Evolutionary conservation across 2,888 invertebrate species (phyloP), one percentile per base, ranked within the genome.

Genomic region (Artemia sp.): DNA sequence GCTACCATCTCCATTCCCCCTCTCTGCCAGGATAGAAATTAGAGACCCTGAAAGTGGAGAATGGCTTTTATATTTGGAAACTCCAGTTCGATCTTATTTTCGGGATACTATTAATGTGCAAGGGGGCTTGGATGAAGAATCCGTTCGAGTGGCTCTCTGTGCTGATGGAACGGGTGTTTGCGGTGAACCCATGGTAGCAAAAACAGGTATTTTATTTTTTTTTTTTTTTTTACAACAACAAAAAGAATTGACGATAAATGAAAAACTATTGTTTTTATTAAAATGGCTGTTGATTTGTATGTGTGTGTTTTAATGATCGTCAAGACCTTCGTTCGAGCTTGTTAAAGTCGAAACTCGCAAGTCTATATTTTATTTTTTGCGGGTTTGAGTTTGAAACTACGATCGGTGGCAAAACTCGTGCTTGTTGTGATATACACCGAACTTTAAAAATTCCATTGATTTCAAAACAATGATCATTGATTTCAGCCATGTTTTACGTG

Each of bases 121-220:
- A 50, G 67, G 67, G 38, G 71, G 66, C 51, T 67, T 68, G 67
- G 72, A 70, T 12, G 51, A 67, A 68, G 70, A 66, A 70, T 67
- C 53, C 50, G 67, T 92, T 67, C 82, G 90, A 68, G 86, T 92
- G 14, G 88, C 89, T 75, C 82, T 93, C 52, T 93, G 93, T 75
- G 81, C 92, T 69, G 84, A 87, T 74, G 85, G 86, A 77, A 85
- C 85, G 69, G 87, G 90, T 70, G 86, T 88, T 73, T 91, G 92
- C 79, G 89, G 92, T 51, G 89, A 89, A 66, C 88, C 87, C 78
- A 83, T 86, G 0, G 87, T 89, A 76, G 92, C 92, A 51, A 88
- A 72, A 70, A 71, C 73, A 73, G 75, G 75, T 75, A 73, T n/a
- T n/a, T n/a, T n/a, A 52, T 38, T 38, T 38, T 38, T 38, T 38